Evolutionary conservation across 2,113 vertebrate species (phyloP), one percentile per base, ranked within the genome.

Genomic region (Pandion haliaetus): DNA sequence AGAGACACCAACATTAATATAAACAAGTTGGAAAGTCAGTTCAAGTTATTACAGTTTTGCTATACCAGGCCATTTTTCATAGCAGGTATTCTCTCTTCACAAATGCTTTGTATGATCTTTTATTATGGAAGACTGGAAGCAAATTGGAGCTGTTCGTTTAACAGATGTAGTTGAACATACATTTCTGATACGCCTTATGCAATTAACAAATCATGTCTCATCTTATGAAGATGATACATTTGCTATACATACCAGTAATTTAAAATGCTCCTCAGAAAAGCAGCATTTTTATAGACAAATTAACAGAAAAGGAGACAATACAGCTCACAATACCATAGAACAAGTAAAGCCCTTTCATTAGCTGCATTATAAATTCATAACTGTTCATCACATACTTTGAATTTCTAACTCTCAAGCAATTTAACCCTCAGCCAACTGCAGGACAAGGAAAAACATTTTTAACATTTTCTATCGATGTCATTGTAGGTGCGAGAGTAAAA

Each of bases 151-250:
- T 86, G 49, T 58, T 96, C 52, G 21, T 59, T 94, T 93, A 85
- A 93, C 71, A 94, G 82, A 97, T 93, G 84, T 83, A 67, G 95
- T 71, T 98, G 96, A 97, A 95, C 59, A 26, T 72, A 50, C 25
- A 71, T 89, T 97, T 93, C 95, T 90, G 86, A 97, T 93, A 95
- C 50, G 77, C 57, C 79, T 95, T 96, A 93, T 95, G 72, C 83
- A 97, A 95, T 93, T 93, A 86, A 95, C 93, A 91, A 94, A 95
- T 89, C 63, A 93, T 98, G 82, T 96, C 92, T 98, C 96, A 98
- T 96, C 96, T 98, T 97, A 98, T 95, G 97, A 98, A 97, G 95
- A 98, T 95, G 94, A 97, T 91, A 86, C 92, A 92, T 96, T 93
- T 93, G 84, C 78, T 94, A 83, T 74, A 95, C 86, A 96, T 88